Percentiles rank a stretch among this genome's conserved stretches.
Conservation (phyloP, 2,888 invertebrate species). For the Priapulus caudatus region DNA sequence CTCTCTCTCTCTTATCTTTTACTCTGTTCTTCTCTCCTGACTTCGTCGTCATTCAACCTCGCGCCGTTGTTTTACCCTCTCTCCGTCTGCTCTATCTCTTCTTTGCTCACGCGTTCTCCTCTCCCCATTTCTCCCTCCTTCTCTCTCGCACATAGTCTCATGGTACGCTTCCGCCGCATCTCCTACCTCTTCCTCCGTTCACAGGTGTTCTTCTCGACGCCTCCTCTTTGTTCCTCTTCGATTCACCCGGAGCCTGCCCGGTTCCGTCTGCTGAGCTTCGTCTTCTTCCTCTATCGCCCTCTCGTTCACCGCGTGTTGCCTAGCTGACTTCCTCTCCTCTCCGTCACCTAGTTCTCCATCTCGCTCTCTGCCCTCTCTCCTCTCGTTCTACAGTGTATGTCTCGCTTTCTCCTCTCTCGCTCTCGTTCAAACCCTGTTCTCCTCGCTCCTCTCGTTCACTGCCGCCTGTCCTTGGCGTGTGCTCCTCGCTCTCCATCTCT, state of each 20-base stretch:
- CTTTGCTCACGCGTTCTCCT: too few relatives aligned
- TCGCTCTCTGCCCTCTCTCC: slow-evolving; percentile 16
- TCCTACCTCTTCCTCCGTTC: slow-evolving; percentile 23
- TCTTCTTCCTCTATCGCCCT: slow-evolving; percentile 10
- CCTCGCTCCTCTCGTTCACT: slow-evolving; percentile 10
- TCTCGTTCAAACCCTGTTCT: slow-evolving; percentile 14
- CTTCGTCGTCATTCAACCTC: too few relatives aligned
- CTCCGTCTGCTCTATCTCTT: too few relatives aligned
- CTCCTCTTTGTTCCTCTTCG: slow-evolving; percentile 7
- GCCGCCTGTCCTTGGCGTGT: slow-evolving; percentile 9
- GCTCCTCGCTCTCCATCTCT: slow-evolving; percentile 4
- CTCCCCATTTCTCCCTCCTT: too few relatives aligned
- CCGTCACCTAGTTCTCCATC: slow-evolving; percentile 19
- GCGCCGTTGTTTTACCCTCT: too few relatives aligned
- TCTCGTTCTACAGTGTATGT: slow-evolving; percentile 11
- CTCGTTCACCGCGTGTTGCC: slow-evolving; percentile 15
- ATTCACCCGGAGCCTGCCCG: slow-evolving; percentile 7
- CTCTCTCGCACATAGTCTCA: too few relatives aligned
- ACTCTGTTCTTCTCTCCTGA: too few relatives aligned
- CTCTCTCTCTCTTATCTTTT: too few relatives aligned
- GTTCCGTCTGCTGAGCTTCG: slow-evolving; percentile 17
- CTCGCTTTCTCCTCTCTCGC: slow-evolving; percentile 14
- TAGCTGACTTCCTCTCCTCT: slow-evolving; percentile 13
- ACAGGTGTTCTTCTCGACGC: slow-evolving; percentile 5
- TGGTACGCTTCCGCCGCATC: too few relatives aligned